These are phyloP conservation scores for Clitarchus hookeri DNA, from an alignment of 2,888 invertebrate species.

Conservation along the genomic window DNA sequence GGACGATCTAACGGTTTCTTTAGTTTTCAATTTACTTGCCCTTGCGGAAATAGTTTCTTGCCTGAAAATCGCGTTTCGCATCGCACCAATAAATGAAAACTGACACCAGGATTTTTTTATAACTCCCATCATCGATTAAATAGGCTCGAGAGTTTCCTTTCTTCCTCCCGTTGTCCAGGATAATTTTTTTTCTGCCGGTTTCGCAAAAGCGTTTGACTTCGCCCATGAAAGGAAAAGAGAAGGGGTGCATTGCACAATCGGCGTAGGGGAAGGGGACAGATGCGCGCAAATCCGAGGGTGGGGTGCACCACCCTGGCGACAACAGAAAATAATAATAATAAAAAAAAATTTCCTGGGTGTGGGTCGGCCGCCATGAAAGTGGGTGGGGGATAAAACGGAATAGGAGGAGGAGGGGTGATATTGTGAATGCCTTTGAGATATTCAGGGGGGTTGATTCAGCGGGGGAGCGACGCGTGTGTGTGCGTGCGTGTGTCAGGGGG, in stretches of 20 bases:
- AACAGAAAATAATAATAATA: not conserved
- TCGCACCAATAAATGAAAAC: too few relatives aligned
- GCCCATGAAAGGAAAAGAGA: not conserved
- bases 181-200: not conserved
- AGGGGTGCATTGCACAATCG: not conserved
- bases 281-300: not conserved
- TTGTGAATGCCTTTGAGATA: slow-evolving; percentile 3
- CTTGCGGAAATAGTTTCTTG: too few relatives aligned
- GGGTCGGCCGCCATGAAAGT: not conserved
- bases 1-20: too few relatives aligned
- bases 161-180: not conserved
- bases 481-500: not conserved
- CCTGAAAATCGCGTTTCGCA: too few relatives aligned
- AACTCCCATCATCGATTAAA: not conserved
- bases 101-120: not conserved
- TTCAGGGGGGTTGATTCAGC: not conserved
- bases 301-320: not conserved
- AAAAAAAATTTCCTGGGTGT: not conserved
- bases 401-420: not conserved
- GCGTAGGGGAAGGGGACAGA: not conserved
- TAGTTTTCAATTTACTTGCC: too few relatives aligned
- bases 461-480: not conserved
- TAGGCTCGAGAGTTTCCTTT: not conserved
- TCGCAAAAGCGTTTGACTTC: slow-evolving; percentile 2
- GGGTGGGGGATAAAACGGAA: not conserved